phyloP scores from a whole-genome alignment of 2,113 vertebrate genomes.

The Mesembrinibis cayennensis region DNA sequence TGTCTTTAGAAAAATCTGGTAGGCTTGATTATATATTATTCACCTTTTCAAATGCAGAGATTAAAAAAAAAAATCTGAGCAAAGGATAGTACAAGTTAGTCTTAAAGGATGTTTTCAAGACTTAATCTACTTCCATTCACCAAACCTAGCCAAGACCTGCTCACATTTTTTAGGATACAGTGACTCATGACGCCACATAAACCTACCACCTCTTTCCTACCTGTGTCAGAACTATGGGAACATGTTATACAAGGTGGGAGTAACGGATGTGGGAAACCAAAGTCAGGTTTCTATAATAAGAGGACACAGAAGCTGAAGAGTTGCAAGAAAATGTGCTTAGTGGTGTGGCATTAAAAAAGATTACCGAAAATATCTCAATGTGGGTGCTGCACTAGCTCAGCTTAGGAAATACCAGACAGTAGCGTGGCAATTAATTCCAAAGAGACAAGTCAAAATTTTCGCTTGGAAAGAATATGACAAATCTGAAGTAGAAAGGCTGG shows the following conservation, averaged over 20 bases:
- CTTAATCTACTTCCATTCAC: neutral
- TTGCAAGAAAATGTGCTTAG: constrained; percentile 2
- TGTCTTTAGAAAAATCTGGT: neutral
- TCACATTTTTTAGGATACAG: neutral
- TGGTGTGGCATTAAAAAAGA: constrained; percentile 1
- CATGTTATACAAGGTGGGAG: neutral
- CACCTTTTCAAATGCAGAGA: neutral
- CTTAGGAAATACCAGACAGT: constrained; percentile 17
- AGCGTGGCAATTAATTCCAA: neutral
- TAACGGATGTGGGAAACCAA: neutral
- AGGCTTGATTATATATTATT: neutral
- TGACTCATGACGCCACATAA: neutral
- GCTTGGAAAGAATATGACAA: neutral
- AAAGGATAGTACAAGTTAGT: neutral
- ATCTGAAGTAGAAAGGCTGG: neutral
- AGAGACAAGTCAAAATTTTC: neutral
- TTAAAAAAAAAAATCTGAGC: neutral
- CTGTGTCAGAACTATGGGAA: neutral
- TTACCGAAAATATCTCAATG: constrained; percentile 19
- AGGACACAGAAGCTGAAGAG: neutral
- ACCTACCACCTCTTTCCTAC: neutral
- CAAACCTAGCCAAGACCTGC: neutral
- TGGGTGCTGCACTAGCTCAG: neutral
- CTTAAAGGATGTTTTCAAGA: neutral
- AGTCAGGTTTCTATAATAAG: constrained; percentile 12